Conservation (phyloP, 2,888 invertebrate genomes). For the Caenorhabditis japonica region DNA sequence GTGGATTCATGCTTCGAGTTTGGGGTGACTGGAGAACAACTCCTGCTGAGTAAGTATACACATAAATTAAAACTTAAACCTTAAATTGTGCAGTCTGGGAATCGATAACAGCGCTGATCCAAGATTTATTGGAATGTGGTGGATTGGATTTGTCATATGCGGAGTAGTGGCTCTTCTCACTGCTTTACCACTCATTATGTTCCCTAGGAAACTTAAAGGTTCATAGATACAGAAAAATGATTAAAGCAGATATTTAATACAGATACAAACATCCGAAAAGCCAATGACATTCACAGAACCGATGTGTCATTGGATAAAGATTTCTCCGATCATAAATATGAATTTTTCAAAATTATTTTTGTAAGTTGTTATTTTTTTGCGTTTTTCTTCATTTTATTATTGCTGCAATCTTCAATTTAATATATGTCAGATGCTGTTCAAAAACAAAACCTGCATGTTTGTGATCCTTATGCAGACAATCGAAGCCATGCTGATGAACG, state of each 20-base stretch:
- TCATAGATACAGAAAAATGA: conserved; percentile 62
- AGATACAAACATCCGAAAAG: conserved; percentile 63
- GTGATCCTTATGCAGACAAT: conserved; percentile 65
- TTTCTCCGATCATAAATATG: conserved; percentile 62
- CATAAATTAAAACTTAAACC: neutral
- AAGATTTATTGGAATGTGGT: conserved; percentile 79
- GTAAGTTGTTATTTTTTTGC: conserved; percentile 17
- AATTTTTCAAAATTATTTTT: conserved; percentile 58
- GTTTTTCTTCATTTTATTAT: neutral
- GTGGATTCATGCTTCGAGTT: conserved; percentile 85
- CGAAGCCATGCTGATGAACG: conserved; percentile 68
- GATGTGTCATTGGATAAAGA: conserved; percentile 59
- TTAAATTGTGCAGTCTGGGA: conserved; percentile 50
- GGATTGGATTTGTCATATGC: conserved; percentile 79
- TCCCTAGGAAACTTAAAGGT: conserved; percentile 75
- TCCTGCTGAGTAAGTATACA: conserved; percentile 44
- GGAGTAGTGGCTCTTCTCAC: conserved; percentile 77
- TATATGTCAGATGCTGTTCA: conserved; percentile 54
- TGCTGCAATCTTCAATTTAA: neutral
- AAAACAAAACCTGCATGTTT: conserved; percentile 59
- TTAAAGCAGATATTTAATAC: no score
- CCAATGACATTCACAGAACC: conserved; percentile 57
- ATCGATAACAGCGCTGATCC: conserved; percentile 64
- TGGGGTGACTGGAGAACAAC: conserved; percentile 79
- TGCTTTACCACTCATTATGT: conserved; percentile 77